Evolutionary conservation across 2,888 invertebrate species (phyloP), one percentile per base, ranked within the genome.

Genomic region (Scelioninae gen. 1): DNA sequence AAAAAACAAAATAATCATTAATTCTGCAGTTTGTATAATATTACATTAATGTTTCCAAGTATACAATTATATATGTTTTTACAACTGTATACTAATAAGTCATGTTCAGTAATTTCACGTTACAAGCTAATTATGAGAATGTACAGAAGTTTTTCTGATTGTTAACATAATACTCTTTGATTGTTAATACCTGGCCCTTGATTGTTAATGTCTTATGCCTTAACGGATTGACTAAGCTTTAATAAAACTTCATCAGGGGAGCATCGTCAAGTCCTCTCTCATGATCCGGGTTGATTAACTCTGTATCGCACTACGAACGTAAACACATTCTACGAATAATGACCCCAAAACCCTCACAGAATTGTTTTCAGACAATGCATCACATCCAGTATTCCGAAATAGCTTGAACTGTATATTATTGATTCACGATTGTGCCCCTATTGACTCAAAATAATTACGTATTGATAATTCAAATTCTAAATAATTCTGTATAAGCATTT

Each of bases 241-340:
- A 78, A 69, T 78, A 49, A 63, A 77, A 77, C 62, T 69, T 55
- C 11, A 45, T 53, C 32, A 38, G n/a, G n/a, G 40, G 15, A 60
- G 11, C 31, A 40, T 65, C 47, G 38, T 66, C 79, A 79, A 79
- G 79, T 43, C 49, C 51, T 32, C 43, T 56, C n/a, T 11, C 60
- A 40, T 53, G 72, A 72, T 79, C 65, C 11, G 45, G 60, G 40
- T 80, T 69, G 71, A 79, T 74, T 66, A 80, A 56, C 49, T 62
- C 45, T 60, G 55, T 66, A 51, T 29, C 58, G 40, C 45, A 29
- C 45, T 31, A 32, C 49, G 9, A 9, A 40, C 23, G 51, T 74
- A 80, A 80, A 80, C 74, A 74, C 56, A 53, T 63, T 62, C 32
- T 9, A 32, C 62, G 74, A 66, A 80, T 68, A 72, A 60, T 55